These are phyloP conservation scores for Melieria picta DNA, from an alignment of 2,888 invertebrate species.

Conservation along the genomic window DNA sequence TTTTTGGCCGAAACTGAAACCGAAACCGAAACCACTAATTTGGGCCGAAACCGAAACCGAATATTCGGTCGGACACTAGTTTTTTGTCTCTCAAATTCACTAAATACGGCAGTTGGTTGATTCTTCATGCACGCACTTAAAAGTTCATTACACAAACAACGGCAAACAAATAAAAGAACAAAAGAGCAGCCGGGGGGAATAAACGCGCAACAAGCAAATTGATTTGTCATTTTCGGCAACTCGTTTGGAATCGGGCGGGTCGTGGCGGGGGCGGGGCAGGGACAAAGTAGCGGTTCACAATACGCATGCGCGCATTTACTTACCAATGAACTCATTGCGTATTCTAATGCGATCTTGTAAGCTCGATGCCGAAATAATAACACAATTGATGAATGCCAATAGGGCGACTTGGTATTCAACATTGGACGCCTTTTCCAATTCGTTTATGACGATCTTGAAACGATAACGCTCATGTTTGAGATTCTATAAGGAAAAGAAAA, in stretches of 20 bases:
- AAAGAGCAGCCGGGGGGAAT: neutral
- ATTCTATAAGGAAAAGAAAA: slow-evolving; percentile 69
- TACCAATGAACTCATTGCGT: slow-evolving; percentile 95
- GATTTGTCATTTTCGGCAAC: slow-evolving; percentile 15
- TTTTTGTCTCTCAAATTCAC: neutral
- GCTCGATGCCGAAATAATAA: slow-evolving; percentile 89
- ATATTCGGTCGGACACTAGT: too few relatives aligned
- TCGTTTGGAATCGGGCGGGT: too few relatives aligned
- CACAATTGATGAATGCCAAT: slow-evolving; percentile 94
- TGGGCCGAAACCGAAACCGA: too few relatives aligned
- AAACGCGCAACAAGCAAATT: slow-evolving; percentile 10
- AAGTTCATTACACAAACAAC: slow-evolving; percentile 21
- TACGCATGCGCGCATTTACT: slow-evolving; percentile 55
- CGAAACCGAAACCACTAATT: too few relatives aligned
- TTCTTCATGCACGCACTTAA: slow-evolving; percentile 22
- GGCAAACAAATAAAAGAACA: slow-evolving; percentile 6
- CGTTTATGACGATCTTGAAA: slow-evolving; percentile 87
- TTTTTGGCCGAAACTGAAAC: too few relatives aligned
- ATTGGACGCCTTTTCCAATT: slow-evolving; percentile 79
- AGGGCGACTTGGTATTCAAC: slow-evolving; percentile 92
- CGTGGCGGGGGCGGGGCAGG: neutral
- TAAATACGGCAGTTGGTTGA: neutral
- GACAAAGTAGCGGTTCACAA: neutral
- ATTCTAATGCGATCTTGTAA: slow-evolving; percentile 87
- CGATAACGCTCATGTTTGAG: slow-evolving; percentile 89